Evolutionary conservation across 2,797 vertebrate genomes (phyloP).

Genomic region (Gobio occitaniae): DNA sequence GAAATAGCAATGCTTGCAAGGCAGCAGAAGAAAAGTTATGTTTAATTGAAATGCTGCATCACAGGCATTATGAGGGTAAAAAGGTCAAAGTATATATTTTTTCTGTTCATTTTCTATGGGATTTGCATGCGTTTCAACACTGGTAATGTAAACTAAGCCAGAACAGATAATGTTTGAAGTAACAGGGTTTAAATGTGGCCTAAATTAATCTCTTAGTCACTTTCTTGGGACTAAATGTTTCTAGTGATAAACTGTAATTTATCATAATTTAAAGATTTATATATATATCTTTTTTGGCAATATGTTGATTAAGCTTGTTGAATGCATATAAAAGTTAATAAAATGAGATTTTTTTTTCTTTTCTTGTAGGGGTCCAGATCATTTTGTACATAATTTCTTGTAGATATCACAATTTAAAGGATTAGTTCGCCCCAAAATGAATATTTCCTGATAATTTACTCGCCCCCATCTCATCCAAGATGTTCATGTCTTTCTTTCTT

Average conservation of each 20-base stretch:
- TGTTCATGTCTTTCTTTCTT: too few species aligned
- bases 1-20: background rate
- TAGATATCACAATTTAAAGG: background rate
- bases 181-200: background rate
- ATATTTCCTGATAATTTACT: too few species aligned
- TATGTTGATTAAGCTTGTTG: too few species aligned
- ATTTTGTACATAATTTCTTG: background rate
- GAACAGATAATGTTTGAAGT: background rate
- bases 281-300: background rate
- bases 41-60: constrained; percentile 6
- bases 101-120: background rate
- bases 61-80: background rate
- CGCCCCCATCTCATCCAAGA: too few species aligned
- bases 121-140: background rate
- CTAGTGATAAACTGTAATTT: too few species aligned
- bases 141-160: background rate
- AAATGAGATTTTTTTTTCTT: background rate
- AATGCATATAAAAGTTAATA: too few species aligned
- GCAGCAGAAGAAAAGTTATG: background rate
- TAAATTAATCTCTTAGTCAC: background rate
- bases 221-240: background rate
- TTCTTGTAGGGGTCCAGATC: background rate
- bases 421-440: too few species aligned
- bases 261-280: background rate
- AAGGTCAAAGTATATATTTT: background rate